Percentiles rank a stretch among this genome's conserved stretches.
phyloP scores from a whole-genome alignment of 2,797 vertebrate genomes.

The Catharus ustulatus region DNA sequence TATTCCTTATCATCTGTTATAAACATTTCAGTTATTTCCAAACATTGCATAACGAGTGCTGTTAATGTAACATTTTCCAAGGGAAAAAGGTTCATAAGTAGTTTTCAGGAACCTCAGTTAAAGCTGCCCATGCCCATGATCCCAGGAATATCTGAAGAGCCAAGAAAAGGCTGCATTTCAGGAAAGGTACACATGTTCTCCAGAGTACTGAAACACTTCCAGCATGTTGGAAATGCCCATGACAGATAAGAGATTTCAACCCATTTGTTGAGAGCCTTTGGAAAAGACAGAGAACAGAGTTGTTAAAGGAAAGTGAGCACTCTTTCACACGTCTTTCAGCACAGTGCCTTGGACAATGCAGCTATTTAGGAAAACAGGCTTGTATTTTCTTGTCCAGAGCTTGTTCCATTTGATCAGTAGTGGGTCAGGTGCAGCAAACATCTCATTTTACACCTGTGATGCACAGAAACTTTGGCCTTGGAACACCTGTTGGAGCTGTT shows the following conservation, averaged over 20 bases:
- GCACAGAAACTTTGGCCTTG: conserved; percentile 35
- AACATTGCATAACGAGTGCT: neutral
- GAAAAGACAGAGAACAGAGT: neutral
- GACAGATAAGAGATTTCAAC: conserved; percentile 22
- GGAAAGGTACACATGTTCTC: conserved; percentile 40
- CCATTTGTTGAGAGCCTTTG: neutral
- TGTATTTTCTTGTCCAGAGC: conserved; percentile 6
- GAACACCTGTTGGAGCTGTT: conserved; percentile 36
- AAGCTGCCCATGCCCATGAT: neutral
- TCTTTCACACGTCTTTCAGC: neutral
- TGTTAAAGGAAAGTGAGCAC: neutral
- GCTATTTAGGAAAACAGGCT: neutral
- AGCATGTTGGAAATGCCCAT: conserved; percentile 3
- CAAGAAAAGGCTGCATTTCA: conserved; percentile 35
- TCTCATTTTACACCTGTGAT: conserved; percentile 14
- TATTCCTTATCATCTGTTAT: conserved; percentile 17
- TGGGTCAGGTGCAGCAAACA: neutral
- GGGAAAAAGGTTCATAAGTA: neutral
- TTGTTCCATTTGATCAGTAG: neutral
- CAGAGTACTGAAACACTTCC: neutral
- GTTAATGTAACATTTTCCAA: conserved; percentile 39
- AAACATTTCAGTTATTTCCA: conserved; percentile 33
- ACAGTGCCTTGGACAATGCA: conserved; percentile 5
- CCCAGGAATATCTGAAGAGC: conserved; percentile 17
- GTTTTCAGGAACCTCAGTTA: conserved; percentile 29